phyloP scores from a whole-genome alignment of 1,140 invertebrate species.

The Stegodyphus mimosarum region DNA sequence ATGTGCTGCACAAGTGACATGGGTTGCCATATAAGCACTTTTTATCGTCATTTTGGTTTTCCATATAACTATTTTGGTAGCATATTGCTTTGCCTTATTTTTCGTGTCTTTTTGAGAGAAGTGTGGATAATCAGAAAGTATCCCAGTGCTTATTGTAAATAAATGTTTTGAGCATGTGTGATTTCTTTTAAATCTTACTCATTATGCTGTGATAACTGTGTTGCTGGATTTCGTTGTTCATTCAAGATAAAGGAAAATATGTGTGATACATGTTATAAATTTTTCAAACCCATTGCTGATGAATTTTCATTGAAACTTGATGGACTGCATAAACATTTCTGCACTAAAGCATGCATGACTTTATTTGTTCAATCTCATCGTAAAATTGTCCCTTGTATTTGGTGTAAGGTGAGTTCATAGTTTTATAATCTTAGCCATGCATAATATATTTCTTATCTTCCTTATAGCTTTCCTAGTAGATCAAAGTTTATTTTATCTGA shows the following conservation, averaged over 20 bases:
- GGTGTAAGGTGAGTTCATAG: slow-evolving; percentile 80
- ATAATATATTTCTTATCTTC: too few species aligned
- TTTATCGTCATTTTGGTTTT: too few species aligned
- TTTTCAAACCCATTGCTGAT: slow-evolving; percentile 31
- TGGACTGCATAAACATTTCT: slow-evolving; percentile 74
- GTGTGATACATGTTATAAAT: slow-evolving; percentile 69
- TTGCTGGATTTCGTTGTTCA: slow-evolving; percentile 92
- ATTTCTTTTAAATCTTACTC: slow-evolving; percentile 75
- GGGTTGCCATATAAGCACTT: too few species aligned
- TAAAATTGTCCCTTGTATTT: slow-evolving; percentile 89
- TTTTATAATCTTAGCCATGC: not conserved
- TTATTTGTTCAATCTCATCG: slow-evolving; percentile 86
- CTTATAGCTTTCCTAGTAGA: too few species aligned
- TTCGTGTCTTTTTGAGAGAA: too few species aligned
- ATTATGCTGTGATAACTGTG: slow-evolving; percentile 91
- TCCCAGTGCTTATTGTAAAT: too few species aligned
- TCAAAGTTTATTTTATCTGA: too few species aligned
- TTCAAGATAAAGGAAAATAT: slow-evolving; percentile 82
- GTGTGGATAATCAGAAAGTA: too few species aligned
- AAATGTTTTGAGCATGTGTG: too few species aligned
- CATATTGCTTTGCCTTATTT: too few species aligned
- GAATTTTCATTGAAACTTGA: slow-evolving; percentile 70
- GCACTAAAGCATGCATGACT: slow-evolving; percentile 87
- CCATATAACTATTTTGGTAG: too few species aligned
- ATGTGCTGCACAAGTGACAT: too few species aligned